phyloP scores from a whole-genome alignment of 2,797 vertebrate genomes.

The Gallinago nigripennis region DNA sequence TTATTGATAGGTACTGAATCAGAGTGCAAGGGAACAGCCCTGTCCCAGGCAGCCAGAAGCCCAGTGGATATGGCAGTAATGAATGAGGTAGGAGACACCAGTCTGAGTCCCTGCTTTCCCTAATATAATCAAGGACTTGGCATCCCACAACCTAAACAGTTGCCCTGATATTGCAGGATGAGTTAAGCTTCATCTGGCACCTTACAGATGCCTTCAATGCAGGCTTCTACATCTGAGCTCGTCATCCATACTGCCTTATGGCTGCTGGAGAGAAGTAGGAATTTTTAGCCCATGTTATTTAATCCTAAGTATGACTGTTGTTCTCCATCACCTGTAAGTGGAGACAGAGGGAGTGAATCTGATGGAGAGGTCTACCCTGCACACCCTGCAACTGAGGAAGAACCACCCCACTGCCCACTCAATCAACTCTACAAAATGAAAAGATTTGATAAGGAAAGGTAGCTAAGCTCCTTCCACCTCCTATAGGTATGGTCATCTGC shows the following conservation, averaged over 20 bases:
- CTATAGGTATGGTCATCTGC: not conserved
- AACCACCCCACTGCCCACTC: not conserved
- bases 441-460: not conserved
- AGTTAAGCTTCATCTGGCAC: not conserved
- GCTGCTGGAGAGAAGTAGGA: not conserved
- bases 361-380: not conserved
- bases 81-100: slow-evolving; percentile 24
- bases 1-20: not conserved
- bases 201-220: not conserved
- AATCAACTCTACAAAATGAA: not conserved
- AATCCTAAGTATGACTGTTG: not conserved
- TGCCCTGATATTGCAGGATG: not conserved
- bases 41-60: slow-evolving; percentile 3
- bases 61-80: not conserved
- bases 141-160: not conserved
- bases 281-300: not conserved
- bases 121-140: not conserved
- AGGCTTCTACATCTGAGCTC: not conserved
- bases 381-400: not conserved
- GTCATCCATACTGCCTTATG: not conserved
- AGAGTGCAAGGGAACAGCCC: not conserved
- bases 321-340: not conserved
- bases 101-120: slow-evolving; percentile 5
- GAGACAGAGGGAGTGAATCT: not conserved
- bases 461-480: not conserved